These are phyloP conservation scores for Clarias pachynema DNA, from an alignment of 2,797 vertebrate species.

Conservation along the genomic window DNA sequence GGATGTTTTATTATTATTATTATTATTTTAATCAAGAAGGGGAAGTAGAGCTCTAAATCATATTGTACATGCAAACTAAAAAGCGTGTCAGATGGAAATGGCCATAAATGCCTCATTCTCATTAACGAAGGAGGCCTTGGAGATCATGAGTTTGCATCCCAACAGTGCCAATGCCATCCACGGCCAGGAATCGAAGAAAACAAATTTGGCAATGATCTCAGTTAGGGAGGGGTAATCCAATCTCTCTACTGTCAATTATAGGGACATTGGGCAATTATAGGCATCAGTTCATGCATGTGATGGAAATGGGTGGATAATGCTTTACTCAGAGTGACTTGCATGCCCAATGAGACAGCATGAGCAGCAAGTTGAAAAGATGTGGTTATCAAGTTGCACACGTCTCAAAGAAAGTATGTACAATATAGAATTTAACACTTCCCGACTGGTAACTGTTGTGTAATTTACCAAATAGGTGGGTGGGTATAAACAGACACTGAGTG, in stretches of 20 bases:
- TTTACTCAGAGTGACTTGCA: not conserved
- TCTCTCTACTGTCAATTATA: not conserved
- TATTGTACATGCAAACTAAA: not conserved
- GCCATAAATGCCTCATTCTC: not conserved
- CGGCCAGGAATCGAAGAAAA: not conserved
- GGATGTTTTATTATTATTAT: too few species aligned
- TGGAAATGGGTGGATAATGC: not conserved
- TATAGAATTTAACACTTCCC: too few species aligned
- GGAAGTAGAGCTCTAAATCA: not conserved
- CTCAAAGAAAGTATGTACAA: too few species aligned
- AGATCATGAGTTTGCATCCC: not conserved
- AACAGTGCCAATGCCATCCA: not conserved
- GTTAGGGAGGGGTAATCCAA: not conserved
- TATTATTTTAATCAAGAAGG: not conserved
- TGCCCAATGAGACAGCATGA: not conserved
- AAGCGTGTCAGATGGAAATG: not conserved
- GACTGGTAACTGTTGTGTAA: too few species aligned
- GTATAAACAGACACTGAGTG: too few species aligned
- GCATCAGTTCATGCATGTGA: not conserved
- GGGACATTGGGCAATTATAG: not conserved
- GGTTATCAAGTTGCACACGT: not conserved
- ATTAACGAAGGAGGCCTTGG: not conserved
- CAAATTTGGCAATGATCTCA: not conserved
- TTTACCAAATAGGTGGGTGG: too few species aligned
- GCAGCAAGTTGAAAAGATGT: not conserved